phyloP scores from a whole-genome alignment of 1,140 invertebrate species.

The Drosophila erecta region DNA sequence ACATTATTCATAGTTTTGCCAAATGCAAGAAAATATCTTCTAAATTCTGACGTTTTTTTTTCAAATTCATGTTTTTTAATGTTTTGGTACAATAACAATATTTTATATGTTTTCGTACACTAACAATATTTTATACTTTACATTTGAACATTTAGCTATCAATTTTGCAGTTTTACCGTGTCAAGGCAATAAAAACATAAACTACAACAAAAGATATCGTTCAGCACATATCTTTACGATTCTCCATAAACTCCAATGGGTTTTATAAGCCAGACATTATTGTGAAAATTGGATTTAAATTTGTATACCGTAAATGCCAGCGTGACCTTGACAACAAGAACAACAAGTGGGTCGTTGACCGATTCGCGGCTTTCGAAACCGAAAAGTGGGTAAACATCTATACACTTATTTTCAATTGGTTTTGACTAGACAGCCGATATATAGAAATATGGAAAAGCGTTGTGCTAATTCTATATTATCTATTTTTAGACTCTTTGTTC shows the following conservation, averaged over 20 bases:
- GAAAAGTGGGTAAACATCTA: neutral
- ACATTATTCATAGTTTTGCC: no score
- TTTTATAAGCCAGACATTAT: neutral
- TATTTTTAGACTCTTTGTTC: constrained; percentile 60
- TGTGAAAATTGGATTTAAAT: neutral
- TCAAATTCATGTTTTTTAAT: no score
- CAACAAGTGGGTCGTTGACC: constrained; percentile 69
- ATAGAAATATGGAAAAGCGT: neutral
- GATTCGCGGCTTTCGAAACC: constrained; percentile 1
- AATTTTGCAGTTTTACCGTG: neutral
- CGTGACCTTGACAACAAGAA: constrained; percentile 61
- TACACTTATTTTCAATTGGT: neutral
- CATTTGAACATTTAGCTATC: neutral
- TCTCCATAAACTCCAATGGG: neutral
- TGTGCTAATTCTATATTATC: constrained; percentile 52
- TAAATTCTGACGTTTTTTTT: no score
- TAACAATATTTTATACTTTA: neutral
- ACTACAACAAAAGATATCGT: neutral
- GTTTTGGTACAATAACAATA: no score
- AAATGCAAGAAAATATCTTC: no score
- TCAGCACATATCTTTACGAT: neutral
- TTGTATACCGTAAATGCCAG: neutral
- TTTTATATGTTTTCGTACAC: no score
- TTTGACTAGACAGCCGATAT: no score
- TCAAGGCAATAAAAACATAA: neutral